These are phyloP conservation scores for Chamaetylas fuelleborni DNA, from an alignment of 2,113 vertebrate species.

Conservation along the genomic window DNA sequence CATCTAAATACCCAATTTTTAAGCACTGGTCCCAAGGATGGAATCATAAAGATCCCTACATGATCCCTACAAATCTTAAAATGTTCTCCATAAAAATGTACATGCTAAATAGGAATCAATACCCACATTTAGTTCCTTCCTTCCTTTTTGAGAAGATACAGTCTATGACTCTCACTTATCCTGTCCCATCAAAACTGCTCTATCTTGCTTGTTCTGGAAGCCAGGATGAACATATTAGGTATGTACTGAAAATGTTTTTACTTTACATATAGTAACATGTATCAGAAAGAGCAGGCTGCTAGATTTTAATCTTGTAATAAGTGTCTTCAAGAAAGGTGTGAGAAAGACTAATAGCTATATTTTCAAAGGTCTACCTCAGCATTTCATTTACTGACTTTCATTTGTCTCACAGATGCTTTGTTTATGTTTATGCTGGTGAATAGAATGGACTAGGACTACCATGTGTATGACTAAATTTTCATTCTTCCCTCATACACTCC, in stretches of 20 bases:
- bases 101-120: neutral
- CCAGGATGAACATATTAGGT: neutral
- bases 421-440: neutral
- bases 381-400: neutral
- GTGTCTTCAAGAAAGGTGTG: neutral
- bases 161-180: neutral
- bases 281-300: neutral
- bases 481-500: neutral
- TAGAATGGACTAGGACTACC: neutral
- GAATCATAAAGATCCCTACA: neutral
- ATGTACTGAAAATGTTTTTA: neutral
- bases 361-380: neutral
- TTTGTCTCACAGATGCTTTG: neutral
- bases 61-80: neutral
- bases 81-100: neutral
- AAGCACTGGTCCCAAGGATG: neutral
- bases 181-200: neutral
- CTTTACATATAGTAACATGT: neutral
- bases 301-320: neutral
- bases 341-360: neutral
- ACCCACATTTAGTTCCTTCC: neutral
- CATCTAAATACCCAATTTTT: neutral
- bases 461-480: neutral
- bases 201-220: neutral
- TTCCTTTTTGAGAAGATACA: neutral